These are phyloP conservation scores for Ochropleura leucogaster DNA, from an alignment of 2,888 invertebrate species.

Conservation along the genomic window DNA sequence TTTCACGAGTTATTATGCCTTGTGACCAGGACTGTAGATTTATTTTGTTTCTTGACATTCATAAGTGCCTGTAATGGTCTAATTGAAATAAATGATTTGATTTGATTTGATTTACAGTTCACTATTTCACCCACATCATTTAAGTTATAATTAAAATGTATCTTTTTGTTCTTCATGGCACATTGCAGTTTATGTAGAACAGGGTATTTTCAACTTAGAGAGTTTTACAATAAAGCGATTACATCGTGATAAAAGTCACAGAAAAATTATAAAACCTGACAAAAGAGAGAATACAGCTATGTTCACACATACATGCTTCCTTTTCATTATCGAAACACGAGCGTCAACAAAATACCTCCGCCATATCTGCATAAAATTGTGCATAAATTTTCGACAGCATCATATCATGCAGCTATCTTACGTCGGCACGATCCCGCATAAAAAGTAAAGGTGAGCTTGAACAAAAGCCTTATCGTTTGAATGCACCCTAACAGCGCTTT, in stretches of 20 bases:
- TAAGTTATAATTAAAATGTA: too few species aligned
- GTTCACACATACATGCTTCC: neutral
- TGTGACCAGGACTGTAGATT: too few species aligned
- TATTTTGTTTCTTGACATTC: too few species aligned
- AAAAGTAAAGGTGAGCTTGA: constrained; percentile 61
- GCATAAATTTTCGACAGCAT: constrained; percentile 60
- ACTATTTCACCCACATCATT: too few species aligned
- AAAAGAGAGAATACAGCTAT: neutral
- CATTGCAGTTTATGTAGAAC: too few species aligned
- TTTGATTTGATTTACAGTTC: too few species aligned
- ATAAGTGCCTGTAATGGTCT: too few species aligned
- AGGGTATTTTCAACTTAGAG: neutral
- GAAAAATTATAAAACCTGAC: neutral
- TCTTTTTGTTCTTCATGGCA: neutral
- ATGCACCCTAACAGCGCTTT: constrained; percentile 68
- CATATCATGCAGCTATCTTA: constrained; percentile 63
- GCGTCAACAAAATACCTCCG: constrained; percentile 29
- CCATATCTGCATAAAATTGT: constrained; percentile 51
- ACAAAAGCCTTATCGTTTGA: constrained; percentile 68
- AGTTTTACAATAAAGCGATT: neutral
- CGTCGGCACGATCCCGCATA: constrained; percentile 50
- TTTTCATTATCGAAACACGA: constrained; percentile 33
- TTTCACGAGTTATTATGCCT: too few species aligned
- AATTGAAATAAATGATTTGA: too few species aligned
- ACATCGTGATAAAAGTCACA: neutral